Conservation (phyloP, 2,113 vertebrate genomes). For the Bucco capensis region DNA sequence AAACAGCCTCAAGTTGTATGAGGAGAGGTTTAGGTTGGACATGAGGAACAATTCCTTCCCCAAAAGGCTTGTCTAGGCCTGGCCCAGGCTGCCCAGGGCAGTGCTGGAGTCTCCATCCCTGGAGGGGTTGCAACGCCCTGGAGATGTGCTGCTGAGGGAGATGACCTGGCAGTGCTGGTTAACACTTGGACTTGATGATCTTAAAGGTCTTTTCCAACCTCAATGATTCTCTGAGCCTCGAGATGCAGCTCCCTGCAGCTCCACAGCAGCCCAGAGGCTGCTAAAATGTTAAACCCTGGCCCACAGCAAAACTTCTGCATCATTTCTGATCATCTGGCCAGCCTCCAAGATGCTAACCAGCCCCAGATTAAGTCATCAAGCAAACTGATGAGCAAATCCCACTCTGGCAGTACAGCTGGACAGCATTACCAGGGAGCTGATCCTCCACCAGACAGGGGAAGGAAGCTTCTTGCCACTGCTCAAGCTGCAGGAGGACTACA, state of each 20-base stretch:
- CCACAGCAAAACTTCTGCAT: neutral
- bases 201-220: neutral
- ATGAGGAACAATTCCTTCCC: no score
- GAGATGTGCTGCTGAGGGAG: no score
- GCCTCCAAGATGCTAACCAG: constrained; percentile 55
- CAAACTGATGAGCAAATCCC: constrained; percentile 55
- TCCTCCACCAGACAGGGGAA: neutral
- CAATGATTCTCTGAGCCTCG: accelerated
- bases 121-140: no score
- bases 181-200: no score
- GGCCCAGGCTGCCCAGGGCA: no score
- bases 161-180: no score
- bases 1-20: no score
- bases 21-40: no score
- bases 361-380: constrained; percentile 58
- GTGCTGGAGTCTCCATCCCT: no score
- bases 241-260: accelerated
- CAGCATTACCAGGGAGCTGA: constrained; percentile 1
- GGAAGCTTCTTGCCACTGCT: neutral
- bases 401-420: constrained; percentile 44
- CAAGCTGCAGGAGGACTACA: neutral
- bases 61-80: no score
- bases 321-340: neutral
- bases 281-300: neutral
- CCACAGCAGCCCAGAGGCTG: neutral